Conservation (phyloP, 2,888 invertebrate species). For the Selenia dentaria region DNA sequence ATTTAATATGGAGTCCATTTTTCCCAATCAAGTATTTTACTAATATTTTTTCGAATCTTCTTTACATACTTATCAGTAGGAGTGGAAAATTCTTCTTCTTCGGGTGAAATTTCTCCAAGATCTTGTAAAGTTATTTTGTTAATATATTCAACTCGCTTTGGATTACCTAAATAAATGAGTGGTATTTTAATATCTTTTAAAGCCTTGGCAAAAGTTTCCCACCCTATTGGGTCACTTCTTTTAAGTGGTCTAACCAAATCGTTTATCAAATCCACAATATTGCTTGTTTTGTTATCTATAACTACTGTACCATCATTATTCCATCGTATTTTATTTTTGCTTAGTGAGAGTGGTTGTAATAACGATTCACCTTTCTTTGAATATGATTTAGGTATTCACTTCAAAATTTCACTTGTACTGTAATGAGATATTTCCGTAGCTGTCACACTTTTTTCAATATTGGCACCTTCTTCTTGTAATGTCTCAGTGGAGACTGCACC, state of each 20-base stretch:
- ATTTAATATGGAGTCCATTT: constrained; percentile 40
- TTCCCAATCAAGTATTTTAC: no score
- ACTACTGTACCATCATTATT: constrained; percentile 30
- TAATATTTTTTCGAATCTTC: no score
- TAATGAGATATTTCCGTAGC: constrained; percentile 12
- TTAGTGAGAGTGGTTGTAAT: constrained; percentile 16
- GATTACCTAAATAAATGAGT: no score
- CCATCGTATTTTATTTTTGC: constrained; percentile 24
- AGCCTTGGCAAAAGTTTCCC: no score
- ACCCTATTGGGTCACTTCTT: no score
- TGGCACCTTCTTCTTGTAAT: constrained; percentile 1
- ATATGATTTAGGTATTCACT: constrained; percentile 24
- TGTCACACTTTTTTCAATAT: neutral
- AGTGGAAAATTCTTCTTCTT: no score
- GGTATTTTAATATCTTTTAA: no score
- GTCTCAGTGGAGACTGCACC: constrained; percentile 9
- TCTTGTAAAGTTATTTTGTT: no score
- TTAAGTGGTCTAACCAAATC: no score
- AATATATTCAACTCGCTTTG: no score
- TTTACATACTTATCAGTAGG: no score
- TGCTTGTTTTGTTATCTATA: constrained; percentile 28
- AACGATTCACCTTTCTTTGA: constrained; percentile 28
- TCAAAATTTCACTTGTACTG: constrained; percentile 15
- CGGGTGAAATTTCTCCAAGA: no score
- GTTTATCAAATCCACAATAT: neutral